Percentiles rank a stretch among this genome's conserved stretches.
These are phyloP conservation scores for Craseonycteris thonglongyai DNA, from an alignment of 2,113 vertebrate genomes.

Conservation along the genomic window DNA sequence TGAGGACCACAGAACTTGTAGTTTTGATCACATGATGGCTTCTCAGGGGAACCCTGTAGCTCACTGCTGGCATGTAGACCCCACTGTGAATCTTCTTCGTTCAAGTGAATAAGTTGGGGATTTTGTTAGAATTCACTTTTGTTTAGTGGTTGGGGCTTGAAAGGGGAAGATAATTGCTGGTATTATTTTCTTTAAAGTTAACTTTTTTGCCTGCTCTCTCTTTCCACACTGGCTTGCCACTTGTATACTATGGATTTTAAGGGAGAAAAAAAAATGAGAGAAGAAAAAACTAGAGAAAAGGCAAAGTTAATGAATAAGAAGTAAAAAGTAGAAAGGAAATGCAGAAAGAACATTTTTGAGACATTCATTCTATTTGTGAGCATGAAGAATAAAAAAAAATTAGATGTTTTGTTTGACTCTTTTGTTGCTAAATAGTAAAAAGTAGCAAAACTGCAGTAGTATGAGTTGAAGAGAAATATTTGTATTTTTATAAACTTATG, in stretches of 20 bases:
- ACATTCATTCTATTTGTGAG: not conserved
- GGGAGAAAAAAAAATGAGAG: not conserved
- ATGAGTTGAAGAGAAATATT: not conserved
- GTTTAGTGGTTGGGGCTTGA: not conserved
- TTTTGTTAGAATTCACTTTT: not conserved
- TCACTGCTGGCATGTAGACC: not conserved
- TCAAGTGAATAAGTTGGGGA: not conserved
- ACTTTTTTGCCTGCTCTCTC: not conserved
- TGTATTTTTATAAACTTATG: not conserved
- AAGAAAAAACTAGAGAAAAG: not conserved
- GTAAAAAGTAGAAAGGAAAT: not conserved
- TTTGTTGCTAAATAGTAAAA: not conserved
- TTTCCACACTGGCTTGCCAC: not conserved
- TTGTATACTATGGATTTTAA: not conserved
- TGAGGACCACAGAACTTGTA: not conserved
- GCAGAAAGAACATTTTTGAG: not conserved
- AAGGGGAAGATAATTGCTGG: not conserved
- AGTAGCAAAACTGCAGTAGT: not conserved
- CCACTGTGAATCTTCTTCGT: not conserved
- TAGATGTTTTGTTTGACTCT: not conserved
- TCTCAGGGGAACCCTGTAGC: not conserved
- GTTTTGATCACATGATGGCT: not conserved
- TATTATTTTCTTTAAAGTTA: not conserved
- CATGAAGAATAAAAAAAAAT: not conserved
- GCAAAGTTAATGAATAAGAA: not conserved